phyloP scores from a whole-genome alignment of 2,113 vertebrate genomes.

The Zootoca vivipara region DNA sequence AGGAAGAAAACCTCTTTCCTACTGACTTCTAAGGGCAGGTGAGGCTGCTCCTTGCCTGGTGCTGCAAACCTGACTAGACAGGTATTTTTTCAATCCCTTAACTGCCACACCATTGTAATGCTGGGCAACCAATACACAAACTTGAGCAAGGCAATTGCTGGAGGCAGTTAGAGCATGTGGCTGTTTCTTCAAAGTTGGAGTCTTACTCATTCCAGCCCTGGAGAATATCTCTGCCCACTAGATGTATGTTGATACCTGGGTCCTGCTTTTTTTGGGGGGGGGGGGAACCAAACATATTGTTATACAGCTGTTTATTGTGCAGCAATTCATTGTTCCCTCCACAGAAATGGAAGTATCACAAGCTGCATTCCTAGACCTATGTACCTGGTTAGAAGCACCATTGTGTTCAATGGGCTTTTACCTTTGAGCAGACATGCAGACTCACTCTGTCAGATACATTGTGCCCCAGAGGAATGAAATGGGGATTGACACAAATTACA shows the following conservation, averaged over 20 bases:
- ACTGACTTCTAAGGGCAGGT: not conserved
- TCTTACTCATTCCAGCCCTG: not conserved
- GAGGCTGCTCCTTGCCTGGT: not conserved
- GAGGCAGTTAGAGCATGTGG: not conserved
- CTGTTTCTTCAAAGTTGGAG: not conserved
- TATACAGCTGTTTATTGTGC: not conserved
- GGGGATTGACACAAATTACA: not conserved
- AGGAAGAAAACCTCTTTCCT: not conserved
- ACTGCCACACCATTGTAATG: slow-evolving; percentile 32
- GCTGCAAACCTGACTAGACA: slow-evolving; percentile 50
- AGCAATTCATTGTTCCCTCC: not conserved
- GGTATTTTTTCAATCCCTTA: slow-evolving; percentile 45
- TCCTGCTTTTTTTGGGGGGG: not conserved
- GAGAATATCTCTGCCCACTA: not conserved
- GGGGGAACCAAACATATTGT: not conserved
- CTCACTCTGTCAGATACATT: not conserved
- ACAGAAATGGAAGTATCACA: not conserved
- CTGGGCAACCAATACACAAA: slow-evolving; percentile 12
- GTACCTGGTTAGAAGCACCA: not conserved
- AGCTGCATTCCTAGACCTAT: not conserved
- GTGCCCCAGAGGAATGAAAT: not conserved
- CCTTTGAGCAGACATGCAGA: no score
- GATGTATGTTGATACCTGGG: not conserved
- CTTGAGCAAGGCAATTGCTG: slow-evolving; percentile 24
- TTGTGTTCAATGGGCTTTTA: not conserved